phyloP scores from a whole-genome alignment of 2,797 vertebrate genomes.

The Lycodopsis pacificus region DNA sequence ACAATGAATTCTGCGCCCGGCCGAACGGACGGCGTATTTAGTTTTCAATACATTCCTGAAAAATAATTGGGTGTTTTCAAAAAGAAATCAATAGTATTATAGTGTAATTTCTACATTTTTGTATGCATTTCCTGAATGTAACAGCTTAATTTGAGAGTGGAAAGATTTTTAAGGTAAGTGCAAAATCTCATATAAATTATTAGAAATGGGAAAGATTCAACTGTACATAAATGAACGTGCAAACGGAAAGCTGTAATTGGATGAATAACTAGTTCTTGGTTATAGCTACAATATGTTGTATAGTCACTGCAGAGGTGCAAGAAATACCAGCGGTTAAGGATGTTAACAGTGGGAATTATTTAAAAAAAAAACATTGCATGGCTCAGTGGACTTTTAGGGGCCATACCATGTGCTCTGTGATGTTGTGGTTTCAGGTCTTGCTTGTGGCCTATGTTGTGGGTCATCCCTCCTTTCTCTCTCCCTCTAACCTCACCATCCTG shows the following conservation, averaged over 20 bases:
- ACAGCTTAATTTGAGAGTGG: slow-evolving; percentile 28
- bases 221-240: slow-evolving; percentile 22
- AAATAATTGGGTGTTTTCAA: slow-evolving; percentile 60
- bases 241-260: slow-evolving; percentile 6
- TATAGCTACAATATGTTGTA: background rate
- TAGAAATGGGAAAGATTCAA: slow-evolving; percentile 10
- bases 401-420: slow-evolving; percentile 23
- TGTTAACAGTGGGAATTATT: slow-evolving; percentile 1
- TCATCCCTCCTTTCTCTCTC: slow-evolving; percentile 11
- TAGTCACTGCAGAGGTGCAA: slow-evolving; percentile 1
- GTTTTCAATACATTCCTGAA: slow-evolving; percentile 59
- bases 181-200: slow-evolving; percentile 32
- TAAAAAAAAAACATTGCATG: background rate
- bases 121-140: slow-evolving; percentile 29
- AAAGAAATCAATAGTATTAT: slow-evolving; percentile 55
- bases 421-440: slow-evolving; percentile 60
- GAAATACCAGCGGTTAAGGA: slow-evolving; percentile 14
- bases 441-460: slow-evolving; percentile 35
- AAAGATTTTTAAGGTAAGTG: slow-evolving; percentile 21
- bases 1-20: slow-evolving; percentile 56
- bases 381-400: slow-evolving; percentile 31
- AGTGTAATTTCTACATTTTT: slow-evolving; percentile 35
- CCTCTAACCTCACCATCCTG: slow-evolving; percentile 11
- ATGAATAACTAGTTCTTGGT: background rate
- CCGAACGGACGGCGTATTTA: slow-evolving; percentile 45